These are phyloP conservation scores for Pararge aegeria DNA, from an alignment of 1,140 invertebrate species.

Conservation along the genomic window DNA sequence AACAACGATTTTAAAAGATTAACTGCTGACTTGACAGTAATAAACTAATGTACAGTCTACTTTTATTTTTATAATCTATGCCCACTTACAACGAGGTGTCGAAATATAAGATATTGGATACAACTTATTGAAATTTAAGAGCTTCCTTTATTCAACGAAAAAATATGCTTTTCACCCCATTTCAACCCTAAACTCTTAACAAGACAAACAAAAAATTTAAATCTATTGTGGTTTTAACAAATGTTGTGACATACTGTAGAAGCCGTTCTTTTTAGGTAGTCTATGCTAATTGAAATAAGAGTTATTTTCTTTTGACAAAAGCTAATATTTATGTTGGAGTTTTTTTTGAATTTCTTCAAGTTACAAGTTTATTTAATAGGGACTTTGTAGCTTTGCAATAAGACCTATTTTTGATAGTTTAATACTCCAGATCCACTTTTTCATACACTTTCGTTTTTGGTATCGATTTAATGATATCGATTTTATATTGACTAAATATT, in stretches of 20 bases:
- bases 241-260: conserved; percentile 14
- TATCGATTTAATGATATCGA: conserved; percentile 20
- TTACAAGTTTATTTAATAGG: not conserved
- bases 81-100: conserved; percentile 47
- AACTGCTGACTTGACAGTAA: too few species aligned
- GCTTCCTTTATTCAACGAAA: conserved; percentile 39
- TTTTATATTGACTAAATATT: conserved; percentile 22
- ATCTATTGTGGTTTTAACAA: conserved; percentile 1
- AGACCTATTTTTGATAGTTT: conserved; percentile 10
- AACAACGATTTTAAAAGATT: too few species aligned
- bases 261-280: not conserved
- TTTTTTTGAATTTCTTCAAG: too few species aligned
- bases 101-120: conserved; percentile 53
- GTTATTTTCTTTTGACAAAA: not conserved
- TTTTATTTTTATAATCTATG: conserved; percentile 40
- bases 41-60: too few species aligned
- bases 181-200: not conserved
- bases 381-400: not conserved
- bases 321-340: too few species aligned
- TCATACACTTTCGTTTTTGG: conserved; percentile 29
- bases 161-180: conserved; percentile 5
- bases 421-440: conserved; percentile 9
- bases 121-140: conserved; percentile 56
- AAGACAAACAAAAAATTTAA: conserved; percentile 3
- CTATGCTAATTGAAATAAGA: not conserved